Evolutionary conservation across 2,888 invertebrate genomes (phyloP).

Genomic region (Tenthredo livida): DNA sequence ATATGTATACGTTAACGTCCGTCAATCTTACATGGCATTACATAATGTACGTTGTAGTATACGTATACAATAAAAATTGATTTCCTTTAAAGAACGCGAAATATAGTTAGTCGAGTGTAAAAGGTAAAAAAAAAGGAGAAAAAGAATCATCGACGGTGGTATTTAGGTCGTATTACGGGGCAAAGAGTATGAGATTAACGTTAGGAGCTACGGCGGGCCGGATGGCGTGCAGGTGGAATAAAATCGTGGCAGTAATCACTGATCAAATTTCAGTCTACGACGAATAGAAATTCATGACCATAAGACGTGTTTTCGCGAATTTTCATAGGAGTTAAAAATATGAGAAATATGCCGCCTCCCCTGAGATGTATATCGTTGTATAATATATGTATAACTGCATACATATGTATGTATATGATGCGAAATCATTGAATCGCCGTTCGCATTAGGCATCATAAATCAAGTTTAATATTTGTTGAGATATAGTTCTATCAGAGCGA

Average conservation of each 20-base stretch:
- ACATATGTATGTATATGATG: too few relatives aligned
- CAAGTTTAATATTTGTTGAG: conserved; percentile 27
- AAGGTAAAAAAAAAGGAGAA: background rate
- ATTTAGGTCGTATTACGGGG: background rate
- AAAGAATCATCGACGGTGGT: background rate
- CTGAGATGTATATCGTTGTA: background rate
- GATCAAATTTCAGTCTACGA: conserved; percentile 12
- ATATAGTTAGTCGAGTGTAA: background rate
- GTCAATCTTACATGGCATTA: too few relatives aligned
- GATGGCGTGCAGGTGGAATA: background rate
- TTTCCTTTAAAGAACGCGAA: background rate
- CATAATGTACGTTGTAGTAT: too few relatives aligned
- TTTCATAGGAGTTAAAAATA: background rate
- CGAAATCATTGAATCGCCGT: background rate
- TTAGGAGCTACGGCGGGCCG: background rate
- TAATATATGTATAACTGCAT: background rate
- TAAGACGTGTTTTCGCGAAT: background rate
- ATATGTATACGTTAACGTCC: too few relatives aligned
- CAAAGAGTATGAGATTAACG: background rate
- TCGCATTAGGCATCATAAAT: conserved; percentile 27
- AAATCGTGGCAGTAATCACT: background rate
- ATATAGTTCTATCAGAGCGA: background rate
- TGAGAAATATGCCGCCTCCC: background rate
- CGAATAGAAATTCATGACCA: background rate
- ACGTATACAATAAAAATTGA: background rate